Base-by-base conservation (phyloP, 1,140 invertebrate genomes). In the Musca domestica region DNA sequence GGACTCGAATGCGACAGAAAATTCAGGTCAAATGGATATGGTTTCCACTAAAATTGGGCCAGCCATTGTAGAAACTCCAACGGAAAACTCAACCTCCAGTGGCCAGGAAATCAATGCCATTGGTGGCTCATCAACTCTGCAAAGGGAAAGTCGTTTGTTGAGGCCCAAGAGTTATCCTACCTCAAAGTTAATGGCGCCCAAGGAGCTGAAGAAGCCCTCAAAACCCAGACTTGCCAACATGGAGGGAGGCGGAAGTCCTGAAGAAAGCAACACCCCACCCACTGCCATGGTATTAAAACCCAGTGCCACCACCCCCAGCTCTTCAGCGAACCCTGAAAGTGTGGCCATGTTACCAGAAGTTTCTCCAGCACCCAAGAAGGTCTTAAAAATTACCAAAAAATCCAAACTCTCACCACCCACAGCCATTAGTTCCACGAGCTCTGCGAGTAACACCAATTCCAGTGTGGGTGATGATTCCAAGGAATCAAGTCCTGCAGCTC, bases 91-190 rank as follows among this genome's bases (percentile, higher is more conserved):
- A 10, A 41, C 34, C 2, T 22, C 63, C 20, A 56, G 15, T 25
- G 47, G 22, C 58, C 19, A 52, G 23, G n/a, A 52, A 9, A 54
- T 41, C 19, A 51, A 52, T 47, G 22, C 46, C 17, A 17, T 54
- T 51, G 27, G 14, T 51, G 12, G 69, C 10, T 10, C 34, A 5
- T 46, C 67, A 6, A 34, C 65, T 0, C 71, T 41, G 34, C 34
- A 41, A 41, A 41, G 74, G 5, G 77, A 81, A 51, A 76, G 75
- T 49, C 71, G 77, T 12, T 47, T 80, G 7, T 75, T 81, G 66
- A 72, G 79, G 10, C 80, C 80, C 3, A 87, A 87, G 70, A 87
- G 86, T 73, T 87, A 87, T 77, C 86, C 86, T 15, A 78, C 77
- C 52, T 79, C 78, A 41, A 82, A 81, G 58, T 9, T 82, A 15